Percentiles rank a stretch among this genome's conserved stretches.
Conservation (phyloP, 1,140 invertebrate species). For the Schlechtendalia chinensis region DNA sequence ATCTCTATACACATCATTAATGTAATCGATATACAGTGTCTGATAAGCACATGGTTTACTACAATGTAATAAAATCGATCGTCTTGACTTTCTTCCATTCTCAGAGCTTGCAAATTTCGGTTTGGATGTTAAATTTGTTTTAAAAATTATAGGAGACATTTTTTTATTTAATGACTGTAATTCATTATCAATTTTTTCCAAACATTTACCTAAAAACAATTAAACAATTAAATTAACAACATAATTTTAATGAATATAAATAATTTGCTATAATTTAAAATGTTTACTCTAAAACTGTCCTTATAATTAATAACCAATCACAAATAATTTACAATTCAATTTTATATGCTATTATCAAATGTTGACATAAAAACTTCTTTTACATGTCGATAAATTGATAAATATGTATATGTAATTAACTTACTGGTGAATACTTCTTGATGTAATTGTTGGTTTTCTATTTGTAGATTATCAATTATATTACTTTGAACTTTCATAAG, state of each 20-base stretch:
- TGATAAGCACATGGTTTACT: constrained; percentile 2
- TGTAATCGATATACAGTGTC: neutral
- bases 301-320: too few relatives aligned
- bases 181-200: constrained; percentile 16
- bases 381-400: neutral
- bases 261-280: too few relatives aligned
- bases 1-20: constrained; percentile 23
- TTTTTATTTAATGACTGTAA: neutral
- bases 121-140: neutral
- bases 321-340: too few relatives aligned
- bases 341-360: too few relatives aligned
- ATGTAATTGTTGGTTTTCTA: constrained; percentile 4
- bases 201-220: constrained; percentile 9
- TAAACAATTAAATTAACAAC: neutral
- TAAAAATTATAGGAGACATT: constrained; percentile 6
- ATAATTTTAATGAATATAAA: too few relatives aligned
- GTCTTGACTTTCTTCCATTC: neutral
- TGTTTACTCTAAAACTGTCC: too few relatives aligned
- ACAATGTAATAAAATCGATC: constrained; percentile 21
- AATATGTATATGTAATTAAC: neutral
- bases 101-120: neutral
- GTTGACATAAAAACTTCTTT: too few relatives aligned
- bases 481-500: neutral
- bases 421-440: constrained; percentile 20
- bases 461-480: constrained; percentile 9